Conservation (phyloP, 2,113 vertebrate species). For the Gasterosteus nipponicus region DNA sequence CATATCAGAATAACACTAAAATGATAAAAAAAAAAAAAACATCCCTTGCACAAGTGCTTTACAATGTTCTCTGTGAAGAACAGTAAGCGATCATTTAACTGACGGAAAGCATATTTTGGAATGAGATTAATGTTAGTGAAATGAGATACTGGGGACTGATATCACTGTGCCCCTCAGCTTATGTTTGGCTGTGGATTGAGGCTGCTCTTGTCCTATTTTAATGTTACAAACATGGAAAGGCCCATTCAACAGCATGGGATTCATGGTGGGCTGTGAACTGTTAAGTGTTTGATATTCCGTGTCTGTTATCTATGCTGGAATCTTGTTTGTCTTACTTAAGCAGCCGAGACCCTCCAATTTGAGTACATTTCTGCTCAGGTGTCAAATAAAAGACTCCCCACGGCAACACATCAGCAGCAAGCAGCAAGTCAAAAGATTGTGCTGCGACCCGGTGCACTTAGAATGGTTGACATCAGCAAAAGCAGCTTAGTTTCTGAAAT, state of each 20-base stretch:
- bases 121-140: slow-evolving; percentile 41
- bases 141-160: slow-evolving; percentile 29
- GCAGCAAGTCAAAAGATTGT: slow-evolving; percentile 11
- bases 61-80: slow-evolving; percentile 19
- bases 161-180: not conserved
- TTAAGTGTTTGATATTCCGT: slow-evolving; percentile 4
- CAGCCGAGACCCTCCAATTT: not conserved
- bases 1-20: slow-evolving; percentile 24
- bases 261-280: not conserved
- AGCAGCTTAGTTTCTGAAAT: slow-evolving; percentile 17
- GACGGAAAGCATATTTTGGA: slow-evolving; percentile 37
- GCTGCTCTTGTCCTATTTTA: slow-evolving; percentile 19
- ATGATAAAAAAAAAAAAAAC: not conserved
- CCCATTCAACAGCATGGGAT: slow-evolving; percentile 21
- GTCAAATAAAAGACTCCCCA: slow-evolving; percentile 16
- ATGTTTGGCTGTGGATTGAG: not conserved
- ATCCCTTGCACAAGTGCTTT: slow-evolving; percentile 9
- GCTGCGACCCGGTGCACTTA: not conserved
- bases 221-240: slow-evolving; percentile 17
- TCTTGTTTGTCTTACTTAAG: not conserved
- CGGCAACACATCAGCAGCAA: not conserved
- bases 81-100: slow-evolving; percentile 19
- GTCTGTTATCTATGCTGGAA: slow-evolving; percentile 12
- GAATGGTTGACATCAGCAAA: not conserved
- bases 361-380: not conserved